Evolutionary conservation across 1,140 invertebrate genomes (phyloP).

Genomic region (Brachionus rotundiformis): DNA sequence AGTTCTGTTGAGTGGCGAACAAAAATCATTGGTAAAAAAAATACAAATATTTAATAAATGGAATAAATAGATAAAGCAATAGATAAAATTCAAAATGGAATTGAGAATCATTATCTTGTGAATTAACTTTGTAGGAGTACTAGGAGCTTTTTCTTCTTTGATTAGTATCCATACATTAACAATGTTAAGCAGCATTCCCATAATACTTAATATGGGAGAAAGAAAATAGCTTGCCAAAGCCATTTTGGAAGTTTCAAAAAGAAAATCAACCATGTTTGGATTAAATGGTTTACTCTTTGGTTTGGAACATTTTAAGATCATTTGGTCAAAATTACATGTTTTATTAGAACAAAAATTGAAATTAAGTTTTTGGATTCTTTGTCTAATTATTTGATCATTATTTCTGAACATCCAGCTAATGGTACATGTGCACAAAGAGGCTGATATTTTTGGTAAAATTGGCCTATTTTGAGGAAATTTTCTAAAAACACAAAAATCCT

Average conservation of each 20-base stretch:
- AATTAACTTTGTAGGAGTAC: neutral
- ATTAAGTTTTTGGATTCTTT: neutral
- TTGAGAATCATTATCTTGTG: neutral
- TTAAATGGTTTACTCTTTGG: neutral
- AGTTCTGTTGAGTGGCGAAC: neutral
- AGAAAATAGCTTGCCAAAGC: neutral
- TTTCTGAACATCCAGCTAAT: neutral
- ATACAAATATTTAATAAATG: neutral
- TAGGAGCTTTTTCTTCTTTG: neutral
- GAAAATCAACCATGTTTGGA: neutral
- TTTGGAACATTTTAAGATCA: neutral
- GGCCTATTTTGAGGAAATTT: neutral
- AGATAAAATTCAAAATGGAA: slow-evolving; percentile 10
- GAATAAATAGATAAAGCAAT: slow-evolving; percentile 11
- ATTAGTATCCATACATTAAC: neutral
- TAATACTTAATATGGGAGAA: neutral
- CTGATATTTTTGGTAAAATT: neutral
- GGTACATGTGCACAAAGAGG: neutral
- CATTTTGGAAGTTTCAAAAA: neutral
- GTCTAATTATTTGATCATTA: neutral
- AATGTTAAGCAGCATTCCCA: neutral
- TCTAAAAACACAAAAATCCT: neutral
- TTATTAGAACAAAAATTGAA: neutral
- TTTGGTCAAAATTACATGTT: neutral
- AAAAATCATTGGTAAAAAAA: neutral